Percentiles rank a stretch among this genome's conserved stretches.
phyloP scores from a whole-genome alignment of 2,113 vertebrate species.

The Apeltes quadracus region DNA sequence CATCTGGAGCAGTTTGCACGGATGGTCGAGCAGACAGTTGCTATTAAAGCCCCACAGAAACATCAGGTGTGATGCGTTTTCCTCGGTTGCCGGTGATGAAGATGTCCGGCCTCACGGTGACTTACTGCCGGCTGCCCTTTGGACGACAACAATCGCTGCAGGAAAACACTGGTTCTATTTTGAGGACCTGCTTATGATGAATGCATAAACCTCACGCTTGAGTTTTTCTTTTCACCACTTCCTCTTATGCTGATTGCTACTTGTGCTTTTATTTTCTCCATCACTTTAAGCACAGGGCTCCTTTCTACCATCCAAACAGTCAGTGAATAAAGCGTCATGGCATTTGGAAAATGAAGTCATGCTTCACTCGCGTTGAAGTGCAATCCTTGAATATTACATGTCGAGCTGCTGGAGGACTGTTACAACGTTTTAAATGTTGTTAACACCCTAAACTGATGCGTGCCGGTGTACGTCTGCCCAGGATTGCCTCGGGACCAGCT shows the following conservation, averaged over 20 bases:
- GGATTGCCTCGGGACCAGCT: slow-evolving; percentile 34
- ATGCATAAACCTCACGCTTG: neutral
- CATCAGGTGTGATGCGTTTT: slow-evolving; percentile 46
- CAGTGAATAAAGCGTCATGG: slow-evolving; percentile 40
- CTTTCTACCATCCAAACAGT: slow-evolving; percentile 44
- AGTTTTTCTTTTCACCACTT: neutral
- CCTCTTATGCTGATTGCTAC: neutral
- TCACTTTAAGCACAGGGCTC: slow-evolving; percentile 2
- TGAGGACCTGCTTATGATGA: neutral
- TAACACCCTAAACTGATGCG: slow-evolving; percentile 61
- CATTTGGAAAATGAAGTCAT: slow-evolving; percentile 24
- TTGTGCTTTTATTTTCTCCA: slow-evolving; percentile 6
- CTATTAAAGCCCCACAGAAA: slow-evolving; percentile 44
- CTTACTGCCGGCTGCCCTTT: slow-evolving; percentile 42
- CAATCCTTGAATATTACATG: slow-evolving; percentile 48
- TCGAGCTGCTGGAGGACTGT: slow-evolving; percentile 25
- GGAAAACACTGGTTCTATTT: slow-evolving; percentile 18
- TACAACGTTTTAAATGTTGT: slow-evolving; percentile 47
- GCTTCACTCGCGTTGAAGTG: slow-evolving; percentile 7
- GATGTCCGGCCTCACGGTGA: slow-evolving; percentile 53
- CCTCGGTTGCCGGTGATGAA: slow-evolving; percentile 51
- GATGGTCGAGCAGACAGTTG: slow-evolving; percentile 54
- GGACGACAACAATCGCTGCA: slow-evolving; percentile 17
- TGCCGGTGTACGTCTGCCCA: slow-evolving; percentile 40
- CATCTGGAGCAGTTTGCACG: slow-evolving; percentile 62